Conservation (phyloP, 2,797 vertebrate species). For the Gymnoscopelus microlampas region DNA sequence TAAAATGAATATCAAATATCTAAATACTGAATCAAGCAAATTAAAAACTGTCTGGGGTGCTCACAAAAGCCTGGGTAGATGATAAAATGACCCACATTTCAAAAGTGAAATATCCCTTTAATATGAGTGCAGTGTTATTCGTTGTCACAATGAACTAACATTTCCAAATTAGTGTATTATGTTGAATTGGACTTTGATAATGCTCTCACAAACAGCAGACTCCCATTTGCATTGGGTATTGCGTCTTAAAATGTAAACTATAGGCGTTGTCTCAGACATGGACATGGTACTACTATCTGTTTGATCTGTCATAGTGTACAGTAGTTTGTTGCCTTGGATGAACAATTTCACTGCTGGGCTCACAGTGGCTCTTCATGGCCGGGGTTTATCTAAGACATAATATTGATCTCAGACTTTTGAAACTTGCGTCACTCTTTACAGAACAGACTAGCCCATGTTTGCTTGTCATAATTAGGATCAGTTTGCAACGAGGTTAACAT, state of each 20-base stretch:
- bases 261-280: constrained; percentile 66
- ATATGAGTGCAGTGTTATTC: no score
- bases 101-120: no score
- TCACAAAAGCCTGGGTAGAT: no score
- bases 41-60: no score
- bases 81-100: no score
- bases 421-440: constrained; percentile 18
- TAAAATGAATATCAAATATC: no score
- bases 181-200: constrained; percentile 44
- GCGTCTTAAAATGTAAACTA: constrained; percentile 60
- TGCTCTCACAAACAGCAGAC: constrained; percentile 64
- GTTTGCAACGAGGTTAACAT: constrained; percentile 6
- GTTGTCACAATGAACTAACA: neutral
- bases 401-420: constrained; percentile 57
- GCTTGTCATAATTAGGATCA: constrained; percentile 25
- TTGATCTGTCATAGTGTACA: constrained; percentile 66
- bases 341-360: constrained; percentile 22
- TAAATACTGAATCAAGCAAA: no score
- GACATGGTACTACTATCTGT: constrained; percentile 46
- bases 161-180: constrained; percentile 28
- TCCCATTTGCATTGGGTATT: constrained; percentile 39
- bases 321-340: constrained; percentile 40
- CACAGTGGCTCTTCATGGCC: neutral
- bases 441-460: constrained; percentile 49
- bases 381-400: constrained; percentile 48